Conservation (phyloP, 2,113 vertebrate species). For the Ochotona curzoniae region DNA sequence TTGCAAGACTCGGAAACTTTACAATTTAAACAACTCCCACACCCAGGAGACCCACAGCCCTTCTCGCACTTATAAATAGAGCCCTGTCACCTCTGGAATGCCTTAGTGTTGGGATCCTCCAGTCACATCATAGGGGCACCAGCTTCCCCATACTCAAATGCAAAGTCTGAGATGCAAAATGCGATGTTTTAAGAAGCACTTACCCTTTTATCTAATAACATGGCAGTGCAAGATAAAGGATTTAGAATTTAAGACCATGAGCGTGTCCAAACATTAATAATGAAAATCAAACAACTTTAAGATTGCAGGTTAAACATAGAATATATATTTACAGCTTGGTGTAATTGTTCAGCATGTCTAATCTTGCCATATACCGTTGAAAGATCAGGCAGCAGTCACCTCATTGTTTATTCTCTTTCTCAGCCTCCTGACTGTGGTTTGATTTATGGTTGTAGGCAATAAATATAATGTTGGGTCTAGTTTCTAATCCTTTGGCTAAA, state of each 20-base stretch:
- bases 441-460: conserved; percentile 69
- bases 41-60: not conserved
- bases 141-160: not conserved
- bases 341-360: not conserved
- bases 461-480: conserved; percentile 76
- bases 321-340: not conserved
- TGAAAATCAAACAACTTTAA: conserved; percentile 41
- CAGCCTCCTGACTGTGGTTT: conserved; percentile 54
- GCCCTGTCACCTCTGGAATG: not conserved
- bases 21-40: not conserved
- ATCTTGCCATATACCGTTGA: conserved; percentile 28
- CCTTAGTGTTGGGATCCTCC: too few relatives aligned
- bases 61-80: not conserved
- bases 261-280: not conserved
- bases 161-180: not conserved
- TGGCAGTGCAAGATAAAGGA: conserved; percentile 10
- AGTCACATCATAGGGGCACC: not conserved
- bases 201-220: not conserved
- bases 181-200: not conserved
- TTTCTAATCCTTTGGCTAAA: conserved; percentile 71
- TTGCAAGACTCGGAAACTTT: conserved; percentile 18
- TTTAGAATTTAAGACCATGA: not conserved
- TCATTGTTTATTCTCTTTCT: conserved; percentile 68
- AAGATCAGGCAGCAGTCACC: conserved; percentile 36
- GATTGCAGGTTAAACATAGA: conserved; percentile 27